phyloP scores from a whole-genome alignment of 37 sponge, comb jelly and placozoan genomes.

The Beroe forskalii region DNA sequence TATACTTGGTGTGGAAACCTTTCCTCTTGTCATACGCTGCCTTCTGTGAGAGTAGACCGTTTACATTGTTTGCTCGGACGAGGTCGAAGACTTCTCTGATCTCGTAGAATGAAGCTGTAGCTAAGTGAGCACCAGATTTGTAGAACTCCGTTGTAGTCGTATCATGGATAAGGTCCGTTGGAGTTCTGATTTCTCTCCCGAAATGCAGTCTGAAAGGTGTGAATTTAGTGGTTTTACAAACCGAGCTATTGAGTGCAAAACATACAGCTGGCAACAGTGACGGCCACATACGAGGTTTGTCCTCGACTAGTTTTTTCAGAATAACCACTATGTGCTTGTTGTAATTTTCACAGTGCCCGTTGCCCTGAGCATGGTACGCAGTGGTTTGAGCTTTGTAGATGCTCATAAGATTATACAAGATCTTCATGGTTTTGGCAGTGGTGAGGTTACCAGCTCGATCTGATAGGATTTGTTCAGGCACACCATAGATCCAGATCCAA shows the following conservation, averaged over 20 bases:
- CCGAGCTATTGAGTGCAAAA: constrained; percentile 35
- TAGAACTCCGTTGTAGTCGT: constrained; percentile 38
- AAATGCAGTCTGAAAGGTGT: background rate
- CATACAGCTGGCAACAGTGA: background rate
- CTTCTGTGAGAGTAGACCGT: background rate
- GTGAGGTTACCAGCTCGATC: constrained; percentile 21
- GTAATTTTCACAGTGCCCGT: constrained; percentile 48
- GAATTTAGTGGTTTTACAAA: background rate
- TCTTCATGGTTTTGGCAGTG: background rate
- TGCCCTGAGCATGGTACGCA: constrained; percentile 10
- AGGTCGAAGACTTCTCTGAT: constrained; percentile 41
- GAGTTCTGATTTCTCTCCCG: constrained; percentile 26
- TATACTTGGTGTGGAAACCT: constrained; percentile 18
- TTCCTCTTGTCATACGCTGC: constrained; percentile 26
- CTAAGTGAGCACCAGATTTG: constrained; percentile 38
- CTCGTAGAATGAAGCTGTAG: background rate
- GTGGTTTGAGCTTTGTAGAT: background rate
- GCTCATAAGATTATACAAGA: background rate
- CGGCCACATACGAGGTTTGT: background rate
- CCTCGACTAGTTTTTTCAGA: background rate
- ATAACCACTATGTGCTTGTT: constrained; percentile 22
- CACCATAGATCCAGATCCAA: background rate
- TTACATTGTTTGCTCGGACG: background rate
- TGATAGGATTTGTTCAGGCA: constrained; percentile 1
- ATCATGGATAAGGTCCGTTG: background rate